A percentile compares a stretch with the other conserved stretches of the same genome.
phyloP scores from a whole-genome alignment of 2,113 vertebrate species.

The Epinephelus fuscoguttatus region DNA sequence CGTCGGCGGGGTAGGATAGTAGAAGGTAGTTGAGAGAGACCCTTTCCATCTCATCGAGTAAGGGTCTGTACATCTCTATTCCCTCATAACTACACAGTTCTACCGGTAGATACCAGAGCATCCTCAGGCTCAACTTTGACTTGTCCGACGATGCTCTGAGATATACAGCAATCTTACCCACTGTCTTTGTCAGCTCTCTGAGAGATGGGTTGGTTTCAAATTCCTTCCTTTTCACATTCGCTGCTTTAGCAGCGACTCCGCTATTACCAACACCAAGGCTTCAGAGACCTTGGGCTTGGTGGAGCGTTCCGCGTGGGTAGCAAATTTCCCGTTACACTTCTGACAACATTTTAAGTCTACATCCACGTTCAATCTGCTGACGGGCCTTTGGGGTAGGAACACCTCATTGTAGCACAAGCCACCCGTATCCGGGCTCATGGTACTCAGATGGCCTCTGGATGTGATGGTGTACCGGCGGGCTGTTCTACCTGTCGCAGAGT shows the following conservation, averaged over 20 bases:
- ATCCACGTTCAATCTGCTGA: constrained; percentile 24
- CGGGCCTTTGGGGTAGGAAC: constrained; percentile 17
- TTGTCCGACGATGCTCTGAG: neutral
- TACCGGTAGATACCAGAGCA: constrained; percentile 28
- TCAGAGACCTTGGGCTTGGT: neutral
- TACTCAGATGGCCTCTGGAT: too few species aligned
- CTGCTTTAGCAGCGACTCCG: neutral
- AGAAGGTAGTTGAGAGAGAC: neutral
- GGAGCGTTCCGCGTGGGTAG: neutral
- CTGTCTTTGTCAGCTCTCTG: neutral
- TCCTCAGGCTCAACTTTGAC: constrained; percentile 25
- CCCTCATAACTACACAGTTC: constrained; percentile 8
- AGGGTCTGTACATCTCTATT: constrained; percentile 10
- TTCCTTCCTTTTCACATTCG: neutral
- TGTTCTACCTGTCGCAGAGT: too few species aligned
- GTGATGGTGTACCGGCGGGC: too few species aligned
- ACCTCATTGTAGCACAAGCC: constrained; percentile 37
- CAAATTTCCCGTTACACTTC: neutral
- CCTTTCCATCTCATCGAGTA: constrained; percentile 17
- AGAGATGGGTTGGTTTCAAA: neutral
- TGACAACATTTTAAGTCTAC: constrained; percentile 26
- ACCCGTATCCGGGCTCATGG: too few species aligned
- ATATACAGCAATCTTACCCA: constrained; percentile 28
- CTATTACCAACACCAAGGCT: neutral
- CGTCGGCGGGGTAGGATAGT: constrained; percentile 4